Percentiles rank a stretch among this genome's conserved stretches.
phyloP scores from a whole-genome alignment of 2,113 vertebrate genomes.

The Malurus alboscapulatus region DNA sequence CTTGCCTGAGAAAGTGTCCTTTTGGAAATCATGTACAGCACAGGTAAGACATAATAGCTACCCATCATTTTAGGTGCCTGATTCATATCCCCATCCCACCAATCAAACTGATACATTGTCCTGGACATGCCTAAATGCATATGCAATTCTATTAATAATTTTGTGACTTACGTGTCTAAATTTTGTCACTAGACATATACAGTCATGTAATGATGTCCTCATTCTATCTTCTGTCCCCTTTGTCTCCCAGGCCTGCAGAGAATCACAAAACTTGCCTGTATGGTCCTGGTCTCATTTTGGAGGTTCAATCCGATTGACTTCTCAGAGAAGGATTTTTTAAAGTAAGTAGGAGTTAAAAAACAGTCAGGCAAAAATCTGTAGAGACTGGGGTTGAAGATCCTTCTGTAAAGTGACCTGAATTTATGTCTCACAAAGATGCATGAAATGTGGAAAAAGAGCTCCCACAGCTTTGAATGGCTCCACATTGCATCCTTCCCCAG shows the following conservation, averaged over 20 bases:
- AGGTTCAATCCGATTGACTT: not conserved
- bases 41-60: too few relatives aligned
- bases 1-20: not conserved
- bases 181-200: not conserved
- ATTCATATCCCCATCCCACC: not conserved
- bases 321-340: not conserved
- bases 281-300: not conserved
- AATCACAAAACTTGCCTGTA: not conserved
- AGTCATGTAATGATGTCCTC: not conserved
- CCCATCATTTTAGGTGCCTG: not conserved
- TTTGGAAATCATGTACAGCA: not conserved
- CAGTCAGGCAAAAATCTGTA: not conserved
- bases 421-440: not conserved
- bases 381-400: not conserved
- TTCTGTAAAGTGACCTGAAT: not conserved
- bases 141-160: not conserved
- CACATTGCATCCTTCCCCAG: not conserved
- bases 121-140: not conserved
- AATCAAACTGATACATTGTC: accelerated
- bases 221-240: not conserved
- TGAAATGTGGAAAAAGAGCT: not conserved
- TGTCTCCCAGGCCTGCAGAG: not conserved
- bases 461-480: not conserved
- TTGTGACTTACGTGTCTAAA: not conserved
- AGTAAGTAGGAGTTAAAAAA: not conserved